phyloP scores from a whole-genome alignment of 2,797 vertebrate genomes.

The Aulostomus chinensis region DNA sequence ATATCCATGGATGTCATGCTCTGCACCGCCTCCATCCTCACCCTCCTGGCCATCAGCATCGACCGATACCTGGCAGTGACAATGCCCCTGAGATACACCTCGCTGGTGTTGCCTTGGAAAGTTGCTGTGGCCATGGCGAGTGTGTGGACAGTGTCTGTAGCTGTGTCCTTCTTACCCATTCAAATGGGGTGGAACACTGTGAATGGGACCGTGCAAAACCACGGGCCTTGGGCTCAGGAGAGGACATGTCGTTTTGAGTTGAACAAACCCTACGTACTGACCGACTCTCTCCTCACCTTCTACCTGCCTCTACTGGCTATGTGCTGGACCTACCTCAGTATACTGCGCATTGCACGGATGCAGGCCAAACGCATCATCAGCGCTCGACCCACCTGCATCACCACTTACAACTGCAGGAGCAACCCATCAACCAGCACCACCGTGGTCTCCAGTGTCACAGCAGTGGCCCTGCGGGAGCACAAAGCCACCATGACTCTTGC shows the following conservation, averaged over 20 bases:
- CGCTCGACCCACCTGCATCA: slow-evolving; percentile 59
- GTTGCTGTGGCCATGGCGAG: slow-evolving; percentile 82
- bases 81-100: slow-evolving; percentile 86
- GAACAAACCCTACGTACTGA: slow-evolving; percentile 85
- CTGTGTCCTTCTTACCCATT: slow-evolving; percentile 92
- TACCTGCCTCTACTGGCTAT: slow-evolving; percentile 90
- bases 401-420: slow-evolving; percentile 49
- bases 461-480: slow-evolving; percentile 86
- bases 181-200: slow-evolving; percentile 94
- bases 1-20: slow-evolving; percentile 98
- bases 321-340: slow-evolving; percentile 90
- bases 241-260: slow-evolving; percentile 82
- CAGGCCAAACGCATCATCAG: slow-evolving; percentile 90
- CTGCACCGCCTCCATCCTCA: slow-evolving; percentile 97
- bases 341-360: slow-evolving; percentile 89
- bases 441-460: slow-evolving; percentile 62
- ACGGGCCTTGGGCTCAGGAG: slow-evolving; percentile 41
- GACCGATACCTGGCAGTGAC: slow-evolving; percentile 93
- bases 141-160: slow-evolving; percentile 90
- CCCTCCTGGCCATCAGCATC: slow-evolving; percentile 93
- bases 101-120: slow-evolving; percentile 82
- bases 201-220: slow-evolving; percentile 76
- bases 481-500: slow-evolving; percentile 93
- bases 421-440: slow-evolving; percentile 33
- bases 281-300: slow-evolving; percentile 90